Conservation (phyloP, 1,140 invertebrate species). For the Cydia fagiglandana region DNA sequence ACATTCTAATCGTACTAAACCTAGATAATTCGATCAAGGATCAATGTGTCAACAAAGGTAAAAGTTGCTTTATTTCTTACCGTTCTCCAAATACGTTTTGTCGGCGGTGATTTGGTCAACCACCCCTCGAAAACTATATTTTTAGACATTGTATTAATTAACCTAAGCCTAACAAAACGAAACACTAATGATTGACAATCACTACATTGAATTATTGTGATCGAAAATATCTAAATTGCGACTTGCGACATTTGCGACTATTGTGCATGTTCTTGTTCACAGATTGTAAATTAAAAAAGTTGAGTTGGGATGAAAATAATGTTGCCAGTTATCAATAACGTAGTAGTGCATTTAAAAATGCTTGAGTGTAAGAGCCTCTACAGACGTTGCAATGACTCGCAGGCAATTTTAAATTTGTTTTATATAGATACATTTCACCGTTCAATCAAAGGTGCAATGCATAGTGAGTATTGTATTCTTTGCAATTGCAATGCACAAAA, state of each 20-base stretch:
- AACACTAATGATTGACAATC: conserved; percentile 53
- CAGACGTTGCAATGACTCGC: no score
- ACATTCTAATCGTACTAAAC: conserved; percentile 34
- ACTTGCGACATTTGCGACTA: not conserved
- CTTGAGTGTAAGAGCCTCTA: no score
- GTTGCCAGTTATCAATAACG: not conserved
- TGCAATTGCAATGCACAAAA: no score
- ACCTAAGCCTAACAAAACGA: conserved; percentile 53
- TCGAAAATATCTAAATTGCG: conserved; percentile 11
- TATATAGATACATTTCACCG: no score
- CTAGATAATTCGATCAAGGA: conserved; percentile 28
- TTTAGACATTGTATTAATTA: conserved; percentile 61
- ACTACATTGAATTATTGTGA: conserved; percentile 30
- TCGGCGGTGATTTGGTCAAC: conserved; percentile 95
- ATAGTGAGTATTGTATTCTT: no score
- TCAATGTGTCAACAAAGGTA: conserved; percentile 61
- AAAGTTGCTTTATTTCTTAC: conserved; percentile 82
- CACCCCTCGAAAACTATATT: conserved; percentile 87
- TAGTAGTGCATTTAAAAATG: no score
- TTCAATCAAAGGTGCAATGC: no score
- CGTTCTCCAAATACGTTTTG: conserved; percentile 92
- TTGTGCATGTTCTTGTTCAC: not conserved
- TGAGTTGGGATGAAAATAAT: not conserved
- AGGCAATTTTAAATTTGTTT: no score
- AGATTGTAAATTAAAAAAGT: conserved; percentile 1